These are phyloP conservation scores for Brachypterus glaber DNA, from an alignment of 2,888 invertebrate species.

Conservation along the genomic window DNA sequence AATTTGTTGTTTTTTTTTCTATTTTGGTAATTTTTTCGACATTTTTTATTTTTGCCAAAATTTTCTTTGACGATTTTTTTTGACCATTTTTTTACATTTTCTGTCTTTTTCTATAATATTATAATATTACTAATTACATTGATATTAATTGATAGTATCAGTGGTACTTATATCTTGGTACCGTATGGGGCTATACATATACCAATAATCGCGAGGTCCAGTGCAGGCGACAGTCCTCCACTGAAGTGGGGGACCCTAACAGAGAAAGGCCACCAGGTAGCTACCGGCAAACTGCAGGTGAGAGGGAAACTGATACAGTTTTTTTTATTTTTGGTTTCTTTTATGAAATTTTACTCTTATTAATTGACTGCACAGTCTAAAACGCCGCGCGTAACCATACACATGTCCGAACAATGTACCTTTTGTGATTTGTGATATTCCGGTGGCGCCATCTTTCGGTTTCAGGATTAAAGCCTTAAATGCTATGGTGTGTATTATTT, in stretches of 20 bases:
- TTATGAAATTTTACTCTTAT: constrained; percentile 14
- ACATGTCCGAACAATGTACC: background rate
- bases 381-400: constrained; percentile 7
- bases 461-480: constrained; percentile 10
- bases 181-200: no score
- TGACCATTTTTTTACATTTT: no score
- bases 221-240: background rate
- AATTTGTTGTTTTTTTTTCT: no score
- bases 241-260: constrained; percentile 2
- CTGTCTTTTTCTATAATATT: no score
- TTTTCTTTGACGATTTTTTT: no score
- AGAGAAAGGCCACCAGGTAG: constrained; percentile 22
- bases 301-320: constrained; percentile 24
- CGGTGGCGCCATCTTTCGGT: constrained; percentile 4
- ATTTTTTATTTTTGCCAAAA: no score
- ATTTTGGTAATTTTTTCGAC: no score
- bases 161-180: no score
- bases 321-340: constrained; percentile 10
- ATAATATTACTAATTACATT: no score
- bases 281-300: constrained; percentile 14
- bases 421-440: constrained; percentile 9
- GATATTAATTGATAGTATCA: no score
- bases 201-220: no score
- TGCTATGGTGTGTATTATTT: constrained; percentile 12
- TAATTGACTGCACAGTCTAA: constrained; percentile 5